A percentile compares a stretch with the other conserved stretches of the same genome.
Conservation (phyloP, 1,140 invertebrate species). For the Saxidomus purpurata region DNA sequence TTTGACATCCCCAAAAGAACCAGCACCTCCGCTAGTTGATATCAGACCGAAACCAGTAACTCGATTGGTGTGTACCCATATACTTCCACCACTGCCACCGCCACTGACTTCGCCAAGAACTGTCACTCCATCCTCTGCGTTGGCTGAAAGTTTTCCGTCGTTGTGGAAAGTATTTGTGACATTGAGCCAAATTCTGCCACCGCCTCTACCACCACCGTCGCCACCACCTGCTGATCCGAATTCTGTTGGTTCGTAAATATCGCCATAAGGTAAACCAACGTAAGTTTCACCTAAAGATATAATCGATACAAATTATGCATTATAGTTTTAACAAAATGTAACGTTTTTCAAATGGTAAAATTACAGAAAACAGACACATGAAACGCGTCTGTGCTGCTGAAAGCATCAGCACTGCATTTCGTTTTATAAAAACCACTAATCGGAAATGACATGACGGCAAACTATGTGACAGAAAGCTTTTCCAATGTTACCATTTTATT, state of each 20-base stretch:
- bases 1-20: slow-evolving; percentile 44
- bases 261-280: slow-evolving; percentile 75
- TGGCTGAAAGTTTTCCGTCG: slow-evolving; percentile 76
- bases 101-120: slow-evolving; percentile 61
- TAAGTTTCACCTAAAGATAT: slow-evolving; percentile 52
- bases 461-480: too few species aligned
- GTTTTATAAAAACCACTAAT: too few species aligned
- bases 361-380: too few species aligned
- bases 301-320: too few species aligned
- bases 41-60: slow-evolving; percentile 77
- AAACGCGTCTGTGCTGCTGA: too few species aligned
- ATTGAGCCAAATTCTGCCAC: slow-evolving; percentile 80
- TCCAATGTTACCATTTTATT: too few species aligned
- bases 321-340: too few species aligned
- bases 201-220: slow-evolving; percentile 74
- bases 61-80: slow-evolving; percentile 76
- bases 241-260: slow-evolving; percentile 74
- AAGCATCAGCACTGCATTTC: too few species aligned
- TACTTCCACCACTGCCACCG: slow-evolving; percentile 79
- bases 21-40: slow-evolving; percentile 69
- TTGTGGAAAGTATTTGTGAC: slow-evolving; percentile 79
- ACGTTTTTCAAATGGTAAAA: too few species aligned
- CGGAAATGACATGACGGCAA: too few species aligned
- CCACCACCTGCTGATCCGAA: slow-evolving; percentile 81
- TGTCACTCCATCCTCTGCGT: slow-evolving; percentile 69